These are phyloP conservation scores for Aphis craccivora DNA, from an alignment of 1,140 invertebrate species.

Conservation along the genomic window DNA sequence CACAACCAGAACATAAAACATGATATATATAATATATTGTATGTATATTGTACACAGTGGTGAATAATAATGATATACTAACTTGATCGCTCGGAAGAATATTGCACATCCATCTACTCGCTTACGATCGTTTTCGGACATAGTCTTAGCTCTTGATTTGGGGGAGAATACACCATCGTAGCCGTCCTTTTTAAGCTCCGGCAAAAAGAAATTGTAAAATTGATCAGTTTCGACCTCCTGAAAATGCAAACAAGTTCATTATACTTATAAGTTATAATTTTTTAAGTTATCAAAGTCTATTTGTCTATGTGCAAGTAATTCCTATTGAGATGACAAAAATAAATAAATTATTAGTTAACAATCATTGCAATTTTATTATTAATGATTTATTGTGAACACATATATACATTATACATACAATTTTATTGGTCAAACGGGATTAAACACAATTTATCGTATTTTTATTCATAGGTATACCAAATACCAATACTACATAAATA, in stretches of 20 bases:
- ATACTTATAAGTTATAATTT: not conserved
- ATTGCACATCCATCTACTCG: slow-evolving; percentile 99
- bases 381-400: not conserved
- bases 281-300: not conserved
- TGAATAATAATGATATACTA: slow-evolving; percentile 65
- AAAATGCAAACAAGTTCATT: slow-evolving; percentile 3
- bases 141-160: slow-evolving; percentile 97
- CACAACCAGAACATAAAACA: slow-evolving; percentile 40
- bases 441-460: not conserved
- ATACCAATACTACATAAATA: not conserved
- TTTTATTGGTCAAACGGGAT: not conserved
- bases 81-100: slow-evolving; percentile 95
- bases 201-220: slow-evolving; percentile 96
- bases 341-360: not conserved
- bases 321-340: not conserved
- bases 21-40: not conserved
- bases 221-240: slow-evolving; percentile 99
- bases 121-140: slow-evolving; percentile 95
- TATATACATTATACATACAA: not conserved
- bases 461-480: not conserved
- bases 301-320: not conserved
- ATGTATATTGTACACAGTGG: not conserved
- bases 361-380: not conserved
- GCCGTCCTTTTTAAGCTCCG: slow-evolving; percentile 89
- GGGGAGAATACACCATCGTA: slow-evolving; percentile 99